These are phyloP conservation scores for Poecile atricapillus DNA, from an alignment of 2,113 vertebrate genomes.

Conservation along the genomic window DNA sequence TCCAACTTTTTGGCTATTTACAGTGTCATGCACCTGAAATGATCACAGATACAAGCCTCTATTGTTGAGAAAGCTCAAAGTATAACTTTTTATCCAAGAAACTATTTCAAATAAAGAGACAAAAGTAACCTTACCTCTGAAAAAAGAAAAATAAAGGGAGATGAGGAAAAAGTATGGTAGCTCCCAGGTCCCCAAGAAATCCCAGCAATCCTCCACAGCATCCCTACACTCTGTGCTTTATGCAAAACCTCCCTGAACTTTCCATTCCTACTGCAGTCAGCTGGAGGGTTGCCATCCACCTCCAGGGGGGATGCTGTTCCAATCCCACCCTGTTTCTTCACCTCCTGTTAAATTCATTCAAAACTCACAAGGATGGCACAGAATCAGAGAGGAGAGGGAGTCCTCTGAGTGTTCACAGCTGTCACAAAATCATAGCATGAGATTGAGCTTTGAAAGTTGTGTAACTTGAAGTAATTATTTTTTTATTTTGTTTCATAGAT, in stretches of 20 bases:
- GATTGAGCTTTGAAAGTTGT: background rate
- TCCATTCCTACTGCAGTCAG: background rate
- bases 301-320: background rate
- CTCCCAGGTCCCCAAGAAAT: background rate
- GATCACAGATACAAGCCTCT: background rate
- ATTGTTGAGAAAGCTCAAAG: background rate
- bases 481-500: background rate
- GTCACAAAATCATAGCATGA: background rate
- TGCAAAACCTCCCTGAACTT: background rate
- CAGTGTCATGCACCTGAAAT: background rate
- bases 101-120: background rate
- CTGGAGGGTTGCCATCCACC: background rate
- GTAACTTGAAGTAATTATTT: background rate
- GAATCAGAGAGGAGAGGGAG: background rate
- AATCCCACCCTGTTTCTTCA: background rate
- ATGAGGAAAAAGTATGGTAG: fast-evolving
- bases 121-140: background rate
- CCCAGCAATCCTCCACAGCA: background rate
- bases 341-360: background rate
- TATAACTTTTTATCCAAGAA: background rate
- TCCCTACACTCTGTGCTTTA: background rate
- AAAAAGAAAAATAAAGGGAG: background rate
- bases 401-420: background rate
- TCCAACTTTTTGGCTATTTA: background rate
- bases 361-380: background rate